Percentiles rank a stretch among this genome's conserved stretches.
These are phyloP conservation scores for Dryadula phaetusa DNA, from an alignment of 2,888 invertebrate species.

Conservation along the genomic window DNA sequence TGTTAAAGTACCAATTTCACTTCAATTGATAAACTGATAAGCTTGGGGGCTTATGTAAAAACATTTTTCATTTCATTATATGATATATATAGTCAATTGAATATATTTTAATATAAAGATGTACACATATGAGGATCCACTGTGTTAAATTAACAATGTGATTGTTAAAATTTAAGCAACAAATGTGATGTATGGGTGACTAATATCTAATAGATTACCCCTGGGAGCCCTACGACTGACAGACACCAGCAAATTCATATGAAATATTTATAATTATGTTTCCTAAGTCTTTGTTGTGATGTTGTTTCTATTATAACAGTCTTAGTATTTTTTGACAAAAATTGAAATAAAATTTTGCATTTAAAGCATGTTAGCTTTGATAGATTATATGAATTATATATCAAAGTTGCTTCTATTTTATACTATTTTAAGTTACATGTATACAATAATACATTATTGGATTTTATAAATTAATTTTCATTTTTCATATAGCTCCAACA, in stretches of 20 bases:
- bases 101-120: no score
- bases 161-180: background rate
- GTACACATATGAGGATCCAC: no score
- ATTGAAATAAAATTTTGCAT: constrained; percentile 44
- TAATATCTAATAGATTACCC: constrained; percentile 13
- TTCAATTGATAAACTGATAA: no score
- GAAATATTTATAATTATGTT: constrained; percentile 35
- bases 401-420: constrained; percentile 58
- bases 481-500: background rate
- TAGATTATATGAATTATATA: constrained; percentile 52
- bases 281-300: constrained; percentile 33
- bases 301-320: constrained; percentile 38
- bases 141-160: no score
- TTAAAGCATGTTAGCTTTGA: constrained; percentile 48
- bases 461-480: constrained; percentile 36
- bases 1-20: no score
- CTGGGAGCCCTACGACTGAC: constrained; percentile 37
- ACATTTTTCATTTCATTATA: no score
- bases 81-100: no score
- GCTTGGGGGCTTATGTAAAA: no score
- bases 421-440: constrained; percentile 51
- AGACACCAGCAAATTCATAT: constrained; percentile 23
- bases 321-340: constrained; percentile 44
- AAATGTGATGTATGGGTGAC: background rate
- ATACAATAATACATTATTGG: constrained; percentile 47